These are phyloP conservation scores for Protodeltote pygarga DNA, from an alignment of 2,888 invertebrate genomes.

Conservation along the genomic window DNA sequence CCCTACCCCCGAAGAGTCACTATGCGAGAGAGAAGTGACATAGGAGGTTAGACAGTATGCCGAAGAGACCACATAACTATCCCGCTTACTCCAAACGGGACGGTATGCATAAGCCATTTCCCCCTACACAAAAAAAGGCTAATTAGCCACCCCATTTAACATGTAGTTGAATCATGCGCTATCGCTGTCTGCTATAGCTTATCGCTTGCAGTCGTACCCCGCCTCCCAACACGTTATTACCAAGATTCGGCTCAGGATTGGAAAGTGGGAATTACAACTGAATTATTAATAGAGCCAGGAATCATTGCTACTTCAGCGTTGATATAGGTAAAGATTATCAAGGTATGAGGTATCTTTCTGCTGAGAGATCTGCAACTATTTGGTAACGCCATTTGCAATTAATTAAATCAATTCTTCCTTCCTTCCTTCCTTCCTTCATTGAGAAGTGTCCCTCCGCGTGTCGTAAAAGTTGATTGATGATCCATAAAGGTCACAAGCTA, in stretches of 20 bases:
- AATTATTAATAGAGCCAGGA: conserved; percentile 44
- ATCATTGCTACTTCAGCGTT: conserved; percentile 29
- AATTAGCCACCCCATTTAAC: not conserved
- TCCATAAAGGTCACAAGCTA: too few relatives aligned
- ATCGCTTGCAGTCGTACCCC: conserved; percentile 4
- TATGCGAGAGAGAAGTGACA: too few relatives aligned
- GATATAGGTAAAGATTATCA: conserved; percentile 30
- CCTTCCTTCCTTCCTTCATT: too few relatives aligned
- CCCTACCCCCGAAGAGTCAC: too few relatives aligned
- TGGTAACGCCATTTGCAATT: too few relatives aligned
- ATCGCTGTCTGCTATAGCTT: not conserved
- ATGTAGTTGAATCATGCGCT: not conserved
- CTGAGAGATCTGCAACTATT: not conserved
- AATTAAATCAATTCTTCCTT: too few relatives aligned
- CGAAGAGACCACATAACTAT: too few relatives aligned
- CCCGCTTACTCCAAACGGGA: too few relatives aligned
- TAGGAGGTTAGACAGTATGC: too few relatives aligned
- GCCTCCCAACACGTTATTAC: conserved; percentile 25
- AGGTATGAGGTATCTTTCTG: not conserved
- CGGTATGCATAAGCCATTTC: too few relatives aligned
- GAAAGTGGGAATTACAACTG: conserved; percentile 49
- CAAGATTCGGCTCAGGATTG: conserved; percentile 41
- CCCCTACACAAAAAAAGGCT: not conserved
- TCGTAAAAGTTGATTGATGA: too few relatives aligned
- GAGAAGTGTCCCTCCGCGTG: too few relatives aligned